Evolutionary conservation across 2,888 invertebrate genomes (phyloP).

Genomic region (Phengaris arion): DNA sequence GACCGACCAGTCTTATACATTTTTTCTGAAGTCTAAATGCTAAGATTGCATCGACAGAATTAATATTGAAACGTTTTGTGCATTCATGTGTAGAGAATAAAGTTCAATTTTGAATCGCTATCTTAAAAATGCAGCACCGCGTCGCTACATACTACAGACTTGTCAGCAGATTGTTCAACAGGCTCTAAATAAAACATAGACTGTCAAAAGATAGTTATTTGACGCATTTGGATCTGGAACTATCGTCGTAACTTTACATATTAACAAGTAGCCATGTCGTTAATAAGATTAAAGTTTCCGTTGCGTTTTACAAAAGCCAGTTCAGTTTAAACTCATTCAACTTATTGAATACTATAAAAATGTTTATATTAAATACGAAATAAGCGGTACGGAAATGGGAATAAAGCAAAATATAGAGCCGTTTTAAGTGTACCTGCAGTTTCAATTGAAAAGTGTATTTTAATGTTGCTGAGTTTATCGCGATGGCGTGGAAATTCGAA

Average conservation of each 20-base stretch:
- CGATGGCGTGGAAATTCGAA: not conserved
- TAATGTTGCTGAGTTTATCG: slow-evolving; percentile 21
- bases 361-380: slow-evolving; percentile 21
- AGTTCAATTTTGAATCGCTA: too few species aligned
- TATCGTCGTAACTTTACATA: not conserved
- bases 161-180: too few species aligned
- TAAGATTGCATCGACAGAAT: too few species aligned
- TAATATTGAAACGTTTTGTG: too few species aligned
- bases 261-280: not conserved
- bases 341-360: slow-evolving; percentile 23
- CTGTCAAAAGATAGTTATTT: not conserved
- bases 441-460: slow-evolving; percentile 28
- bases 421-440: slow-evolving; percentile 25
- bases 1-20: too few species aligned
- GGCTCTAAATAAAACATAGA: too few species aligned
- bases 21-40: too few species aligned
- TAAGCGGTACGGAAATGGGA: slow-evolving; percentile 13
- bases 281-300: slow-evolving; percentile 4
- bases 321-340: not conserved
- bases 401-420: slow-evolving; percentile 23
- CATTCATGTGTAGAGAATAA: too few species aligned
- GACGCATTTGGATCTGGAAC: not conserved
- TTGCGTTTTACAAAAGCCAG: not conserved
- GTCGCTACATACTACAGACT: too few species aligned
- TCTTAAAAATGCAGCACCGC: too few species aligned